Base-by-base conservation (phyloP, 1,140 invertebrate species). In the Leguminivora glycinivorella region DNA sequence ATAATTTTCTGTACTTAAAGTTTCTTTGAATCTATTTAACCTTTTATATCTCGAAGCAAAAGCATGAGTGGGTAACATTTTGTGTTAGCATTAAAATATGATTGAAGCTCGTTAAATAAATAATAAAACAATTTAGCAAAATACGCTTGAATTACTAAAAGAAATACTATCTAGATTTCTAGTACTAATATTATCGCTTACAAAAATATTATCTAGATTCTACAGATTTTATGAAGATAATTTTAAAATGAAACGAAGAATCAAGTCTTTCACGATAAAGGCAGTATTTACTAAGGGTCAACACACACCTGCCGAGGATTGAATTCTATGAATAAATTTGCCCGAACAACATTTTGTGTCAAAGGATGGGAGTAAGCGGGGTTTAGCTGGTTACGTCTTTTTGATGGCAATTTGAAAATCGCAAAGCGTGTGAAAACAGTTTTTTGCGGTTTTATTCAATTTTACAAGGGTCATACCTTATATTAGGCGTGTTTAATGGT, bases 321-420 rank as follows among this genome's bases (percentile, higher is more conserved):
- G 82, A 86, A 86, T 86, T 86, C 84, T 78, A 84, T 86, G 84
- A 86, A 86, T 86, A 86, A 86, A 86, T 86, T 86, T 84, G 70
- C 70, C 78, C 73, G 67, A 34, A 72, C 69, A 67, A 75, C 73
- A 58, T 31, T 67, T 67, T 56, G 34, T 29, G 71, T 38, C 12
- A 56, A 73, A 77, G 70, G 38, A 79, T 34, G 66, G 72, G 72
- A 47, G 24, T 26, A 70, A 24, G 71, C 77, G 75, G 75, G n/a
- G 56, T 69, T 70, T 40, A 40, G 9, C 56, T 58, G 6, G 56
- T 58, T 58, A 29, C n/a, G 25, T 58, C 31, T 29, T 29, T 40
- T 24, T 67, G 47, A 52, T 52, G 47, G 47, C 47, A 52, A n/a
- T 52, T 52, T 52, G 14, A 43, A 22, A 9, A 52, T 52, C 17